Conservation (phyloP, 2,113 vertebrate species). For the Hymenochirus boettgeri region DNA sequence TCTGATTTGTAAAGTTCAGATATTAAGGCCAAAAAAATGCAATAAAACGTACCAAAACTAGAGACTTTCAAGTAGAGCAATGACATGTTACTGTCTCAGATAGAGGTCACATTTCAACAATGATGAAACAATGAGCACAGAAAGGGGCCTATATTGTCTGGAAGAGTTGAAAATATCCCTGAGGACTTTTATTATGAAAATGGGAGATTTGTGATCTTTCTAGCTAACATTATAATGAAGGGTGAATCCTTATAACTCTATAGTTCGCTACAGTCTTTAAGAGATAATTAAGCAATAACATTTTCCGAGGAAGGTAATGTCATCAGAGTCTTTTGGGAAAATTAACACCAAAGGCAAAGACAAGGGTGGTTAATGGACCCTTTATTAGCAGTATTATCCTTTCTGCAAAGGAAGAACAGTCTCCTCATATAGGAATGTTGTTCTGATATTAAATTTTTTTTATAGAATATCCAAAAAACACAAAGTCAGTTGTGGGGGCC, state of each 20-base stretch:
- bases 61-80: too few relatives aligned
- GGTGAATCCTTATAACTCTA: constrained; percentile 22
- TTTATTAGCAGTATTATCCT: constrained; percentile 28
- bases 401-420: constrained; percentile 25
- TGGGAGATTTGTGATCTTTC: constrained; percentile 15
- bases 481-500: too few relatives aligned
- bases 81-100: not conserved
- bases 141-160: not conserved
- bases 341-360: constrained; percentile 41
- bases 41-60: too few relatives aligned
- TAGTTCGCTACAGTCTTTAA: constrained; percentile 37
- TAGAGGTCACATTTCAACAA: constrained; percentile 1
- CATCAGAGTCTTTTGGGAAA: constrained; percentile 39
- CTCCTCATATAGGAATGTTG: too few relatives aligned
- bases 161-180: constrained; percentile 8
- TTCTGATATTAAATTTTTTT: too few relatives aligned
- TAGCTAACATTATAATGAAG: constrained; percentile 31
- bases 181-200: not conserved
- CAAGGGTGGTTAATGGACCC: constrained; percentile 42
- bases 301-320: constrained; percentile 38
- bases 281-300: constrained; percentile 43
- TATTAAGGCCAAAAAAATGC: too few relatives aligned
- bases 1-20: too few relatives aligned
- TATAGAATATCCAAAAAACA: too few relatives aligned
- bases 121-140: not conserved